A percentile compares a stretch with the other conserved stretches of the same genome.
Conservation (phyloP, 2,888 invertebrate species). For the Tolmerus cingulatus region DNA sequence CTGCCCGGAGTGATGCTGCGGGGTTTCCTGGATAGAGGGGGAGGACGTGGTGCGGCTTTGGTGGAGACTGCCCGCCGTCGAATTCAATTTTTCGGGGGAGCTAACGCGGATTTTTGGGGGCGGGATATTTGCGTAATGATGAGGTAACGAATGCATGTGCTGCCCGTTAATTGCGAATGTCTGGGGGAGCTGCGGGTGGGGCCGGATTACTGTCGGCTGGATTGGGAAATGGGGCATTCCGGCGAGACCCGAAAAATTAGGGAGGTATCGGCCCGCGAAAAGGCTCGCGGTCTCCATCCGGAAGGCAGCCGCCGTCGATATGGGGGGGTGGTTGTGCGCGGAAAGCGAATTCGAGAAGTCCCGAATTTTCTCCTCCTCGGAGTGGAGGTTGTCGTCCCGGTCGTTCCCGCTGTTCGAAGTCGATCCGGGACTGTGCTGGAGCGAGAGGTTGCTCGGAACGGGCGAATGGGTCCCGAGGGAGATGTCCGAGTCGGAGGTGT, state of each 20-base stretch:
- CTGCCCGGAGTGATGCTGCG: conserved; percentile 56
- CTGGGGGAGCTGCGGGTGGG: conserved; percentile 62
- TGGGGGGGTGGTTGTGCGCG: conserved; percentile 52
- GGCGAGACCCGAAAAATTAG: conserved; percentile 62
- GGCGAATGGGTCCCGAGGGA: conserved; percentile 64
- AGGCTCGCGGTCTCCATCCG: conserved; percentile 57
- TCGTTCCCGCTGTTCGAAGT: conserved; percentile 63
- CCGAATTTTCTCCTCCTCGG: conserved; percentile 62
- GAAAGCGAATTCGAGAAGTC: conserved; percentile 58
- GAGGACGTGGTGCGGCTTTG: conserved; percentile 29
- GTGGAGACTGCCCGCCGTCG: conserved; percentile 53
- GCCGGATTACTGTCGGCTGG: conserved; percentile 62
- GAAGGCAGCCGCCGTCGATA: conserved; percentile 55
- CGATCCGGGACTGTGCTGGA: conserved; percentile 63
- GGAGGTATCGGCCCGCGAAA: conserved; percentile 63
- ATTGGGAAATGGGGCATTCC: conserved; percentile 63
- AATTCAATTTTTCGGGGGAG: conserved; percentile 63
- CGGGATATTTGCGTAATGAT: conserved; percentile 55
- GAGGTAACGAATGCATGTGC: conserved; percentile 51
- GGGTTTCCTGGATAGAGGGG: conserved; percentile 52
- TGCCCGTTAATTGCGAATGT: conserved; percentile 57
- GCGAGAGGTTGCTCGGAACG: conserved; percentile 62
- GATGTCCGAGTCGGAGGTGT: conserved; percentile 63
- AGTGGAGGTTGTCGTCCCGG: conserved; percentile 61
- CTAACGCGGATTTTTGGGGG: conserved; percentile 62